Conservation (phyloP, 2,797 vertebrate genomes). For the Pseudochirops cupreus region DNA sequence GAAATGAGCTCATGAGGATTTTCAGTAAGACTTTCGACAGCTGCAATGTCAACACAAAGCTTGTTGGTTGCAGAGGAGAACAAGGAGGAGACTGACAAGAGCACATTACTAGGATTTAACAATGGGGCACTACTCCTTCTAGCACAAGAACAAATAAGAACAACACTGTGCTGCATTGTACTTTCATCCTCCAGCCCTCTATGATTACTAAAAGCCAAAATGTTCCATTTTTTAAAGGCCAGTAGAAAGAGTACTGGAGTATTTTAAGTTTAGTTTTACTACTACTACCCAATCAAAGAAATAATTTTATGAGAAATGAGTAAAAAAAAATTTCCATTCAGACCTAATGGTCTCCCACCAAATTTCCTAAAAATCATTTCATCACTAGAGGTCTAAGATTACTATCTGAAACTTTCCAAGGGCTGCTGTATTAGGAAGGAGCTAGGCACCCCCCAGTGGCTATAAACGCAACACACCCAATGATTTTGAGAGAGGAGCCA, state of each 20-base stretch:
- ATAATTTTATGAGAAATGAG: neutral
- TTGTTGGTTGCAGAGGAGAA: neutral
- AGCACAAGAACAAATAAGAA: constrained; percentile 57
- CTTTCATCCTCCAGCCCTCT: neutral
- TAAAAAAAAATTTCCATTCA: neutral
- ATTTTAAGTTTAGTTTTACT: neutral
- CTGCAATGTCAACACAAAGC: neutral
- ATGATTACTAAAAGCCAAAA: neutral
- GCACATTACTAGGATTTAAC: constrained; percentile 77
- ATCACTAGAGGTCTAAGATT: neutral
- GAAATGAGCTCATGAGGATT: neutral
- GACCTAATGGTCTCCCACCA: neutral
- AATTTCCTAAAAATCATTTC: neutral
- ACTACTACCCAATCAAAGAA: neutral
- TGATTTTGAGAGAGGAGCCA: neutral
- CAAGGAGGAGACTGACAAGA: neutral
- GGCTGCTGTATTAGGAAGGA: neutral
- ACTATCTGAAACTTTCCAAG: neutral
- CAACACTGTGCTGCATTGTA: constrained; percentile 31
- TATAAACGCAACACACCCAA: neutral
- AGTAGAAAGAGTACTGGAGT: neutral
- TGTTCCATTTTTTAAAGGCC: neutral
- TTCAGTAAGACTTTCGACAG: neutral
- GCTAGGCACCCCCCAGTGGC: neutral
- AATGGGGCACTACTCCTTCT: constrained; percentile 77